phyloP scores from a whole-genome alignment of 2,113 vertebrate genomes.

The Ceyx margarethae region DNA sequence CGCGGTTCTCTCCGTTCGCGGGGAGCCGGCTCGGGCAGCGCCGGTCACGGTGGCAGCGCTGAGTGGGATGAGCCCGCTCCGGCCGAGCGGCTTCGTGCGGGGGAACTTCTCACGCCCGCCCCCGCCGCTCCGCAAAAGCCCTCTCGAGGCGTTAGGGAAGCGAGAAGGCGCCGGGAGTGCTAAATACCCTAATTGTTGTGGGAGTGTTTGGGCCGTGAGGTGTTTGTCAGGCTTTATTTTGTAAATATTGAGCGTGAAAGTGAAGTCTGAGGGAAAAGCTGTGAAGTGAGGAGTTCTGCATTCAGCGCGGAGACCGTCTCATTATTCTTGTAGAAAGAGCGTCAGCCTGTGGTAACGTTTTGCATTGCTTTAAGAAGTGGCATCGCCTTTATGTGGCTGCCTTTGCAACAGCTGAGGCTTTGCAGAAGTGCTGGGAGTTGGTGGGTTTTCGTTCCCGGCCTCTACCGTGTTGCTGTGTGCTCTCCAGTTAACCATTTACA shows the following conservation, averaged over 20 bases:
- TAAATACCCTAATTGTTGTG: background rate
- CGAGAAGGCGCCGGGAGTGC: background rate
- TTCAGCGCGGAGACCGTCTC: background rate
- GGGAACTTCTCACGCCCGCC: background rate
- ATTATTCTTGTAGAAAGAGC: conserved; percentile 81
- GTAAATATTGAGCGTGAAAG: conserved; percentile 26
- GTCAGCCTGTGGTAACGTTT: conserved; percentile 80
- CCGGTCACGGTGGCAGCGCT: background rate
- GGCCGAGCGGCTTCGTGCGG: background rate
- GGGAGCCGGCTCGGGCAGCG: background rate
- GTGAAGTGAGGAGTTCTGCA: conserved; percentile 42
- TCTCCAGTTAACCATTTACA: background rate
- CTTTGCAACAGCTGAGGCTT: background rate
- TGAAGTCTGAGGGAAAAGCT: conserved; percentile 53
- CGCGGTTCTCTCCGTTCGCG: no score
- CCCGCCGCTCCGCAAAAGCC: accelerated
- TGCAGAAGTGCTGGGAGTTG: conserved; percentile 32
- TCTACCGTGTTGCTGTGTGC: background rate
- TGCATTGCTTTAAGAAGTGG: conserved; percentile 70
- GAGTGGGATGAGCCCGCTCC: background rate
- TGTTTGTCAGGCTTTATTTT: conserved; percentile 26
- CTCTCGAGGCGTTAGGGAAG: background rate
- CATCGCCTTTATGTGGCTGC: conserved; percentile 10
- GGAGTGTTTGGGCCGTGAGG: background rate
- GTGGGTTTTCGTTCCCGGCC: background rate